Conservation (phyloP, 2,888 invertebrate species). For the Trichogramma dendrolimi region DNA sequence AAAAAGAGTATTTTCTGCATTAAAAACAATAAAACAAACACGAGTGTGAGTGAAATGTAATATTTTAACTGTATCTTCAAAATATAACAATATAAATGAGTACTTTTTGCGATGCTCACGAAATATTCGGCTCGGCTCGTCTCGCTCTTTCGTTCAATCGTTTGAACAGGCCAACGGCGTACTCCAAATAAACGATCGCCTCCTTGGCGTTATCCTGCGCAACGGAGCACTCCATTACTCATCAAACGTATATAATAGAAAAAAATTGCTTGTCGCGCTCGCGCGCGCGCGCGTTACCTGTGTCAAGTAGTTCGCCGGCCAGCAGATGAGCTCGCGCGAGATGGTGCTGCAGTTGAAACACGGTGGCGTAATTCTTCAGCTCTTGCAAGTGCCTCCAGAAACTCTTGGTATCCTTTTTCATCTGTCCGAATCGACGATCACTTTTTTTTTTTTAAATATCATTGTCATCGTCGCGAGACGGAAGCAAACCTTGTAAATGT, state of each 20-base stretch:
- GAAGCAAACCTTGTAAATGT: constrained; percentile 37
- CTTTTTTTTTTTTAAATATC: constrained; percentile 1
- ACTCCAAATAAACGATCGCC: constrained; percentile 37
- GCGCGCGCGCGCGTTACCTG: constrained; percentile 28
- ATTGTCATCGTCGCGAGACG: neutral
- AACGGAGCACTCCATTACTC: neutral
- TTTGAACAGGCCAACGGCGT: constrained; percentile 35
- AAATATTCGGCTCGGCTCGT: constrained; percentile 38
- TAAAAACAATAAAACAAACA: neutral
- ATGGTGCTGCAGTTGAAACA: constrained; percentile 31
- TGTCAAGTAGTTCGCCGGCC: constrained; percentile 39
- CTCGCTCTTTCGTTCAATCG: constrained; percentile 29
- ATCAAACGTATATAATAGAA: neutral
- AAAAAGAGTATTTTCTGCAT: neutral
- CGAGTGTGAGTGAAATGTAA: neutral
- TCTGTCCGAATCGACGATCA: neutral
- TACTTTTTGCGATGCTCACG: constrained; percentile 41
- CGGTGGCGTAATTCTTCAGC: constrained; percentile 32
- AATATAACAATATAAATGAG: neutral
- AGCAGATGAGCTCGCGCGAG: constrained; percentile 41
- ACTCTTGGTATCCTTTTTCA: constrained; percentile 33
- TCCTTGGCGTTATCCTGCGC: constrained; percentile 32
- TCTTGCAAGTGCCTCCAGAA: constrained; percentile 35
- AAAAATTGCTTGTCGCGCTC: neutral
- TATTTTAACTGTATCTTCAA: neutral